Base-by-base conservation (phyloP, 1,140 invertebrate genomes). In the Drosophila ambigua region DNA sequence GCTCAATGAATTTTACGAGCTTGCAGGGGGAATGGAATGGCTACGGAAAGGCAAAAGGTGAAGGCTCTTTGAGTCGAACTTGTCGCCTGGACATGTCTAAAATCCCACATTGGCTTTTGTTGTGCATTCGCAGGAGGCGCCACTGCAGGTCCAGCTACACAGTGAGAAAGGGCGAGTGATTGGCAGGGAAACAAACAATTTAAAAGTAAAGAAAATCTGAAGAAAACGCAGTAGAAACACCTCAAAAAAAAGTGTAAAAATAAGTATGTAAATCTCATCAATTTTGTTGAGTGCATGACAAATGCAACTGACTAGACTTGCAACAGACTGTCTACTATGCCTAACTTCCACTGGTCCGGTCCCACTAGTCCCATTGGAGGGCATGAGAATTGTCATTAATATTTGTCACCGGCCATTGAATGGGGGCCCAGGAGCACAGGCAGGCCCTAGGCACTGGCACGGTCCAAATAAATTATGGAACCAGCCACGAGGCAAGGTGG, bases 311-410 rank as follows among this genome's bases (percentile, higher is more conserved):
- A 55, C 35, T 24, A 31, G n/a, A 31, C 44, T 69, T 69, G 66
- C 66, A 69, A 68, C 49, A 69, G 66, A 69, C 62, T 54, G 65
- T 66, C 64, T 50, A 68, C 35, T 16, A 45, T 8, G 31, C 31
- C 8, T 4, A 3, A 3, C 8, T 9, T 9, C 7, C n/a, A 11
- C 11, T 28, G 2, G 41, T 39, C 31, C 7, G 2, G 41, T 39
- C 31, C 7, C 11, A 20, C 4, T 13, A 24, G 26, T 31, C 43
- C 64, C 71, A 77, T 75, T 82, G 80, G 84, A 72, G 84, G 84
- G 84, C 85, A 89, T 89, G 84, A 89, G 89, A 89, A 89, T 89
- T 71, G 80, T 84, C 84, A 89, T 89, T 89, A 89, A 89, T 89
- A 89, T 89, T 89, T 89, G 84, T 89, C 84, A 89, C 84, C 89